These are phyloP conservation scores for Cyanocitta stelleri DNA, from an alignment of 2,113 vertebrate genomes.

Conservation along the genomic window DNA sequence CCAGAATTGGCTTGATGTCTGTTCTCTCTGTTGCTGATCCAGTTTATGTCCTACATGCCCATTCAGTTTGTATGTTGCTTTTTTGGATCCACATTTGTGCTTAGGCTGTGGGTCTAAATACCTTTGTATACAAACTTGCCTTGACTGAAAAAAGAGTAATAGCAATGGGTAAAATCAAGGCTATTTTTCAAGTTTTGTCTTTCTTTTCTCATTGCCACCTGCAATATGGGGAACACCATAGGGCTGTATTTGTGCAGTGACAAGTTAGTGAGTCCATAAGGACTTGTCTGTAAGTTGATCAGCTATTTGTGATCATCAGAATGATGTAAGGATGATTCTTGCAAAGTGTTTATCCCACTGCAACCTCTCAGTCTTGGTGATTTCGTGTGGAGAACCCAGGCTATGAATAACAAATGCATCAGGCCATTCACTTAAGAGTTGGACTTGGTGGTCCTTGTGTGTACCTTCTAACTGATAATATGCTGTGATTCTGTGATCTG, in stretches of 20 bases:
- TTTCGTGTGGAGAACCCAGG: background rate
- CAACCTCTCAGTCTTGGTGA: background rate
- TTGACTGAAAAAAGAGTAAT: background rate
- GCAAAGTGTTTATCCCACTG: background rate
- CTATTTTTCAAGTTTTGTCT: background rate
- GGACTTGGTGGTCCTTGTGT: background rate
- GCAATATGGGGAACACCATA: background rate
- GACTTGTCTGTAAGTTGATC: background rate
- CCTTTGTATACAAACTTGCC: background rate
- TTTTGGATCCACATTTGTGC: background rate
- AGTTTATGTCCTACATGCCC: background rate
- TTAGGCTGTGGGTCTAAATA: background rate
- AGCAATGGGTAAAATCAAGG: background rate
- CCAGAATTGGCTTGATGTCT: background rate
- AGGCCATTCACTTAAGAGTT: background rate
- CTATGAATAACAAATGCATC: background rate
- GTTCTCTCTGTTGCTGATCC: background rate
- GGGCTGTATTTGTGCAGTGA: background rate
- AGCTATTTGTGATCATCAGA: background rate
- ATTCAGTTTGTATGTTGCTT: background rate
- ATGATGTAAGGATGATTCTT: background rate
- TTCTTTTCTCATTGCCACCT: background rate
- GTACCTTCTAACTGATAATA: background rate
- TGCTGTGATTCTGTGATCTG: background rate
- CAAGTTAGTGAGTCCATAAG: background rate